Evolutionary conservation across 2,797 vertebrate species (phyloP), one percentile per base, ranked within the genome.

Genomic region (Sebastes baramenuke): DNA sequence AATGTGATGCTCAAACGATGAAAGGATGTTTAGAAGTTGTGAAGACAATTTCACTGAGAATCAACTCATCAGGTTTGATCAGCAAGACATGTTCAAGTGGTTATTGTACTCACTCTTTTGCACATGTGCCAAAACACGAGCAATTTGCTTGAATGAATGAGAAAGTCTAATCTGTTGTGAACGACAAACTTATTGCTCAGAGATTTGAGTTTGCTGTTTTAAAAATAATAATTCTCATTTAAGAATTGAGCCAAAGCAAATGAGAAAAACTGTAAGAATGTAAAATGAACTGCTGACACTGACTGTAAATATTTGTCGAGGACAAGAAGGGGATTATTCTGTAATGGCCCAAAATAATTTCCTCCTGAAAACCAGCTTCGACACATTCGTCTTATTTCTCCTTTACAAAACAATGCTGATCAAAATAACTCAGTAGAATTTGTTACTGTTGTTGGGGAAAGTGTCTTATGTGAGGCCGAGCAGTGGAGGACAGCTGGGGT

Each of bases 391-490:
- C 6, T 10, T 4, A 12, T 71, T 14, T 77, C 18, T 71, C 18
- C 12, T 61, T 62, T 66, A 10, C 3, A 38, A 24, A 25, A 58
- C 4, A 27, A n/a, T 54, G 13, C 58, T 56, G 59, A 83, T 75
- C 20, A 66, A 71, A 82, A 75, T 24, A 58, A 25, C 42, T 72
- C 60, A 54, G 36, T 82, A 68, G 80, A 72, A 46, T 85, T 87
- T 87, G 49, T 81, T 67, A 64, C 42, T 76, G 83, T 74, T 73
- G 79, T 72, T 73, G 77, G 58, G 54, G 70, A 83, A 86, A 78
- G 29, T 70, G 81, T 87, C 75, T 91, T 16, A 81, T 90, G 87
- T 88, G 68, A 84, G 76, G 82, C 89, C 86, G 88, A 86, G 79
- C 76, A 79, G 85, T 38, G 49, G 62, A 72, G 76, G 84, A 89